Evolutionary conservation across 2,113 vertebrate species (phyloP).

Genomic region (Cygnus buccinator): DNA sequence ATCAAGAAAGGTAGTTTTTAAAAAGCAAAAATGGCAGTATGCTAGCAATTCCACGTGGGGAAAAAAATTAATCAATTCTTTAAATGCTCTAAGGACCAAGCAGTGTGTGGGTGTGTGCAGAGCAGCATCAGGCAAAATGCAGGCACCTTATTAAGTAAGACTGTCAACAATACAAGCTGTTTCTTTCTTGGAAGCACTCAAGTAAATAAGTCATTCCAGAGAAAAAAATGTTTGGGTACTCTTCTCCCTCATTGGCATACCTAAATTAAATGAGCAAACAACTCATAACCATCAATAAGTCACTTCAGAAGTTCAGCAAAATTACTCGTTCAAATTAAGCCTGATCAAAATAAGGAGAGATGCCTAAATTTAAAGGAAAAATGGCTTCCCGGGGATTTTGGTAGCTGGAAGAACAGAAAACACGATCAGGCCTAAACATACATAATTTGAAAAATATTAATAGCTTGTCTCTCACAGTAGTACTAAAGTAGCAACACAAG

Average conservation of each 20-base stretch:
- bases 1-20: neutral
- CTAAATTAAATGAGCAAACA: slow-evolving; percentile 28
- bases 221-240: neutral
- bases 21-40: neutral
- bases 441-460: neutral
- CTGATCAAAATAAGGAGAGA: neutral
- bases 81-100: slow-evolving; percentile 19
- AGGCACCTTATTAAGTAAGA: slow-evolving; percentile 27
- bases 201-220: slow-evolving; percentile 34
- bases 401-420: neutral
- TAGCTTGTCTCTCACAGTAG: neutral
- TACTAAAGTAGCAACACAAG: neutral
- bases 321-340: neutral
- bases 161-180: neutral
- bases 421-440: neutral
- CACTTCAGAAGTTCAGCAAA: neutral
- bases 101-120: neutral
- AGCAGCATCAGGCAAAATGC: neutral
- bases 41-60: neutral
- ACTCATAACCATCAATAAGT: neutral
- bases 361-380: neutral
- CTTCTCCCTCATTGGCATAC: neutral
- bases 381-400: neutral
- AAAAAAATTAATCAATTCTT: neutral
- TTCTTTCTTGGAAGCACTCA: slow-evolving; percentile 28